Base-by-base conservation (phyloP, 2,888 invertebrate species). In the Nycteola revayana region DNA sequence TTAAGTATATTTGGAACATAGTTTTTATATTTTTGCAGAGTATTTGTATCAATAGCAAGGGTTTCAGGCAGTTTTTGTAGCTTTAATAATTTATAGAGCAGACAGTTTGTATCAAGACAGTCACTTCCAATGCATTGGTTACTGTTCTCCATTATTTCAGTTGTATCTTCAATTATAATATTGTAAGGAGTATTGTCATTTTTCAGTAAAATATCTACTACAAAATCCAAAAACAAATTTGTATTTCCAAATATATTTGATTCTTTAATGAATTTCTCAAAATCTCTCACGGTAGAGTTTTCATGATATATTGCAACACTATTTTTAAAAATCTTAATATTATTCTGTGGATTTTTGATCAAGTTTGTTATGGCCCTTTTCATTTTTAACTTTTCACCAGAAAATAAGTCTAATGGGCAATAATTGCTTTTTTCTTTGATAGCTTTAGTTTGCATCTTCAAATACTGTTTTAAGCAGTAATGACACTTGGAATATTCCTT, bases 381-480 rank as follows among this genome's bases (percentile, higher is more conserved):
- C 91, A 93, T 92, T 60, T 91, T 78, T 7, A 44, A 39, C 47
- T 63, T 78, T 39, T 90, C 73, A 24, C 93, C 94, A 42, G 93
- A 93, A 78, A 92, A 94, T 18, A 94, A 77, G 65, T 93, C 92
- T 35, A 94, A 67, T 0, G 94, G 94, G 56, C 94, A 94, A 62
- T 93, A 94, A n/a, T 75, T 66, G 61, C 93, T 93, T 24, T 82
- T 74, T 2, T 61, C 56, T 17, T 71, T 55, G 41, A 92, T 91
- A 40, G 89, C 75, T n/a, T 84, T 80, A 17, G 86, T 72, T 61
- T 87, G 76, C 36, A 91, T 56, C 88, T 92, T 89, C 23, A 79
- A 51, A 70, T 80, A 81, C 54, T 92, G 92, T 64, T 91, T 91
- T 24, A 91, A 60, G 55, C 92, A 90, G 56, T 84, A 91, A 56